Conservation (phyloP, 53 echinoderm and acorn worm species). For the Echinarachnius parma region DNA sequence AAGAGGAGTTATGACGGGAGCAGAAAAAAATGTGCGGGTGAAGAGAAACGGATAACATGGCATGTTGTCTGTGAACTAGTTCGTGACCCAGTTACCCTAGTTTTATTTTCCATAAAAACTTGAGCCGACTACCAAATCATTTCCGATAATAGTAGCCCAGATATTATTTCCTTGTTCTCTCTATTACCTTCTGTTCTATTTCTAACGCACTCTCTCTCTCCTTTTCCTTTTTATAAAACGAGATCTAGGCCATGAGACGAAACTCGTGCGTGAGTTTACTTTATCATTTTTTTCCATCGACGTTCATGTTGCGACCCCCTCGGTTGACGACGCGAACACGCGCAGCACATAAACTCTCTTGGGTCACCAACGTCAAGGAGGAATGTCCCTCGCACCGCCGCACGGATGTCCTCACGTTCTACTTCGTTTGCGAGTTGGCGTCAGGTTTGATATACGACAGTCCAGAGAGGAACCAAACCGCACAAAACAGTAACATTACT, state of each 20-base stretch:
- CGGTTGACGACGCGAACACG: conserved; percentile 22
- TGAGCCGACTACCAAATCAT: conserved; percentile 46
- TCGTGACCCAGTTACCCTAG: conserved; percentile 46
- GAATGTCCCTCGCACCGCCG: background rate
- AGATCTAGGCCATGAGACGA: background rate
- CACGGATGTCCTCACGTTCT: no score
- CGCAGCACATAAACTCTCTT: conserved; percentile 27
- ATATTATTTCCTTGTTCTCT: conserved; percentile 42
- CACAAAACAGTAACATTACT: no score
- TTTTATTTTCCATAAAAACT: conserved; percentile 34
- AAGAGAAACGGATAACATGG: conserved; percentile 33
- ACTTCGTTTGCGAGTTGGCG: no score
- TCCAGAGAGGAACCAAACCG: no score
- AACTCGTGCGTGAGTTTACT: conserved; percentile 7
- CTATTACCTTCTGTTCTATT: conserved; percentile 16
- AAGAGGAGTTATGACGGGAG: background rate
- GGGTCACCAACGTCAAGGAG: conserved; percentile 40
- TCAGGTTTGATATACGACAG: no score
- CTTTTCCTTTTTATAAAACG: no score
- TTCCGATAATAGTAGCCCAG: conserved; percentile 52
- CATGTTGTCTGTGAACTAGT: conserved; percentile 52
- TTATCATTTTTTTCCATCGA: conserved; percentile 3
- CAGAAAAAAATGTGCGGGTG: conserved; percentile 4
- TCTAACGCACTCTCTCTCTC: no score
- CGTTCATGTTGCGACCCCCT: conserved; percentile 36